A percentile compares a stretch with the other conserved stretches of the same genome.
These are phyloP conservation scores for Heterotis niloticus DNA, from an alignment of 2,113 vertebrate species.

Conservation along the genomic window DNA sequence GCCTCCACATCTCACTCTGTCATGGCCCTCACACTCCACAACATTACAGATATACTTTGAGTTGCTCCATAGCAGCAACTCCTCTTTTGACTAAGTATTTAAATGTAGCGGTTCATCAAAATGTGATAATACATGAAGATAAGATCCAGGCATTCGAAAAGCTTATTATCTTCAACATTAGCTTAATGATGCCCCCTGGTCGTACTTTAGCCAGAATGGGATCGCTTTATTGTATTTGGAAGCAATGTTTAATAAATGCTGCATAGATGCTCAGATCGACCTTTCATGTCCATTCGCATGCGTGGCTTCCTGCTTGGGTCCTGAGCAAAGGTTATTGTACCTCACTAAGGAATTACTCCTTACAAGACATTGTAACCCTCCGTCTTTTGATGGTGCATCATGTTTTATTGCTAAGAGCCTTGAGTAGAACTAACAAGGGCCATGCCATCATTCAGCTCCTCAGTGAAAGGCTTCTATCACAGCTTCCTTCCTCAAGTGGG, in stretches of 20 bases:
- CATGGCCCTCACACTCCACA: too few relatives aligned
- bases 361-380: background rate
- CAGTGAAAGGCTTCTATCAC: slow-evolving; percentile 33
- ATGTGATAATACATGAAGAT: background rate
- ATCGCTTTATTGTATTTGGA: slow-evolving; percentile 7
- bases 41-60: background rate
- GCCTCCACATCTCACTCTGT: too few relatives aligned
- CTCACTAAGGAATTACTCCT: background rate
- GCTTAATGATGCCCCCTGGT: background rate
- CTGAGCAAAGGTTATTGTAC: background rate
- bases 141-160: slow-evolving; percentile 1
- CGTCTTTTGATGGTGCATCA: slow-evolving; percentile 24
- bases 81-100: background rate
- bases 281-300: slow-evolving; percentile 19
- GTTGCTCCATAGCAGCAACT: background rate
- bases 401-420: slow-evolving; percentile 32
- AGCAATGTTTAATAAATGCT: slow-evolving; percentile 1
- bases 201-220: background rate
- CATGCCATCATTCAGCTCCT: slow-evolving; percentile 26
- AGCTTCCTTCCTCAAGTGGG: slow-evolving; percentile 42
- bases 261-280: slow-evolving; percentile 26
- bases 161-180: slow-evolving; percentile 14
- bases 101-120: background rate
- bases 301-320: slow-evolving; percentile 3
- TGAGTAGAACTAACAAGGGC: slow-evolving; percentile 40